Evolutionary conservation across 2,888 invertebrate species (phyloP), one percentile per base, ranked within the genome.

Genomic region (Drosophila demipolita): DNA sequence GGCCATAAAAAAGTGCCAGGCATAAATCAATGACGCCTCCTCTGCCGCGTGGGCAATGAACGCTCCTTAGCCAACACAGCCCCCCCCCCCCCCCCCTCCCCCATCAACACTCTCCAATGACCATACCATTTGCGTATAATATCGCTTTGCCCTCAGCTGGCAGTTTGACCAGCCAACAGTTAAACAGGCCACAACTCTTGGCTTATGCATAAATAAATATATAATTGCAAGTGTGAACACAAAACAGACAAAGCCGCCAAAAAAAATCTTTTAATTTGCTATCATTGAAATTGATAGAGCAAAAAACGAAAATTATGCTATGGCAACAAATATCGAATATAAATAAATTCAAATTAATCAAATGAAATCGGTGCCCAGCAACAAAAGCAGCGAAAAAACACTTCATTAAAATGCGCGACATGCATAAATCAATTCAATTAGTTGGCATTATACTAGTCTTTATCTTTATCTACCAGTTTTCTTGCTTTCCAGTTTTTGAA

Each of bases 381-480:
- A 63, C 69, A 59, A n/a, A 38, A 57, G 53, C 40, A 64, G 48
- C 29, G 29, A 29, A 66, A 62, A 76, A 82, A 80, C 66, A 75
- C 66, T 82, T 83, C 74, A 77, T 82, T 83, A 75, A 83, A 82
- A 83, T 73, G 81, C 75, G 81, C 83, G 81, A 80, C 83, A 83
- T 82, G 85, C 88, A 87, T 87, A 87, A 87, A 87, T 87, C 88
- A 87, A 87, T 78, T 87, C 88, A 87, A 87, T 87, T 87, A 88
- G 84, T 75, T 82, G 83, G 70, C 75, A 84, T 86, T 84, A 83
- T 84, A 62, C 45, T 63, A 50, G 60, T 48, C 62, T 75, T 57
- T 65, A 65, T 61, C 63, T 60, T 36, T 26, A 20, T 64, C 50
- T 45, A 29, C 38, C 35, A 60, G 17, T 38, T 23, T 15, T 23